Evolutionary conservation across 2,113 vertebrate species (phyloP), one percentile per base, ranked within the genome.

Genomic region (Chroicocephalus ridibundus): DNA sequence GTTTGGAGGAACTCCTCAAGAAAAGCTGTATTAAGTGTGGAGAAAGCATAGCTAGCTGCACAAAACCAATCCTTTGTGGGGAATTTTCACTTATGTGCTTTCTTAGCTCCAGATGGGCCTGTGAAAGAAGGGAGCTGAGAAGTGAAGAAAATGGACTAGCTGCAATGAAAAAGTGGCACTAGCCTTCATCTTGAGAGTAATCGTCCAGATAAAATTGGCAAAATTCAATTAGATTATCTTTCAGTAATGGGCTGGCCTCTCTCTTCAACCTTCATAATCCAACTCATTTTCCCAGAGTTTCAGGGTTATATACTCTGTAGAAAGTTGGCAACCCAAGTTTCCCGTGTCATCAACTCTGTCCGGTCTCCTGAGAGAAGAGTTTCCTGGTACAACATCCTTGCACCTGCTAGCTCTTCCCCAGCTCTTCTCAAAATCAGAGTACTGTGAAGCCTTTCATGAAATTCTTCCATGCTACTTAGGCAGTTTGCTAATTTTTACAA

Each of bases 311-410:
- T 68, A 36, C 17, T 87, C 29, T 68, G 25, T 54, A 77, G 78
- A 94, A 91, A 93, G 82, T 89, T 96, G 96, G 89, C 91, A 95
- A 86, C 62, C 46, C 58, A 34, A 77, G 70, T 79, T 96, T 96
- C 97, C 74, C 95, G 90, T 95, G 91, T 95, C 95, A 95, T 96
- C 93, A 95, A 29, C 74, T 95, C 88, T 65, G 15, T 90, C 25
- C 46, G 15, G 62, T 79, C 89, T 94, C 81, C 52, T 54, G 93
- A 88, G 91, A 72, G n/a, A 68, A 69, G 27, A 20, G 20, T 62
- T 87, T 95, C 68, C 32, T 82, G 46, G 62, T 94, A 78, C 84
- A 91, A 72, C 66, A 89, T 95, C 95, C 90, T 92, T 72, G 81
- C 96, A 96, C 94, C 91, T 96, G 94, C 65, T 80, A 19, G 49